Percentiles rank a stretch among this genome's conserved stretches.
phyloP scores from a whole-genome alignment of 2,113 vertebrate genomes.

The Cinclus cinclus region DNA sequence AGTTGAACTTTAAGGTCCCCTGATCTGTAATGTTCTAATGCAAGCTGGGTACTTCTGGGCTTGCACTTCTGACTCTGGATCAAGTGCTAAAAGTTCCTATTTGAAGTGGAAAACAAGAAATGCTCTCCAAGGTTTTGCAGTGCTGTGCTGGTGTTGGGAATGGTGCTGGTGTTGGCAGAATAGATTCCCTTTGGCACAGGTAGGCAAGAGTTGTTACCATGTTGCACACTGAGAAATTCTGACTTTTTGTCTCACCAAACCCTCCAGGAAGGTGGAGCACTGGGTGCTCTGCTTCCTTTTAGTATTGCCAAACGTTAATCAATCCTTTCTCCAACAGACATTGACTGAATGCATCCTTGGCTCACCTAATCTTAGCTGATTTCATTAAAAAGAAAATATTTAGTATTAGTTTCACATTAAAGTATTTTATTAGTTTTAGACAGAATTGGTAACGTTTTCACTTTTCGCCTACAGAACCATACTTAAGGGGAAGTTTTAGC shows the following conservation, averaged over 20 bases:
- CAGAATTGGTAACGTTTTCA: neutral
- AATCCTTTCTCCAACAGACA: neutral
- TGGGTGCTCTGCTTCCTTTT: neutral
- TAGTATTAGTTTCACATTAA: neutral
- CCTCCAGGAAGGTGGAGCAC: neutral
- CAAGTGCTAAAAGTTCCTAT: neutral
- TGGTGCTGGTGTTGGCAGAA: neutral
- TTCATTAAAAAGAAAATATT: conserved; percentile 18
- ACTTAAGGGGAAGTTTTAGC: neutral
- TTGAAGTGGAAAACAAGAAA: neutral
- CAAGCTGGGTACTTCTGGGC: neutral
- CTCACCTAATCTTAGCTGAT: neutral
- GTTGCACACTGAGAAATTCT: neutral
- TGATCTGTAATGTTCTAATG: neutral
- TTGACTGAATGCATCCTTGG: neutral
- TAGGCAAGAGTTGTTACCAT: accelerated
- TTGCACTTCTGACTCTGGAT: neutral
- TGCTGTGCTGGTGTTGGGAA: neutral
- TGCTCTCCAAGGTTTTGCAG: neutral
- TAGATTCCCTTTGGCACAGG: neutral
- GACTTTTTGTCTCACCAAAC: neutral
- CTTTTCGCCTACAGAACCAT: neutral
- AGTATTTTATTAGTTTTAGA: neutral
- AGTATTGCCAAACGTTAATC: neutral
- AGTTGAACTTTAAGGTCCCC: neutral